Conservation (phyloP, 2,888 invertebrate genomes). For the Spicauda simplicius region DNA sequence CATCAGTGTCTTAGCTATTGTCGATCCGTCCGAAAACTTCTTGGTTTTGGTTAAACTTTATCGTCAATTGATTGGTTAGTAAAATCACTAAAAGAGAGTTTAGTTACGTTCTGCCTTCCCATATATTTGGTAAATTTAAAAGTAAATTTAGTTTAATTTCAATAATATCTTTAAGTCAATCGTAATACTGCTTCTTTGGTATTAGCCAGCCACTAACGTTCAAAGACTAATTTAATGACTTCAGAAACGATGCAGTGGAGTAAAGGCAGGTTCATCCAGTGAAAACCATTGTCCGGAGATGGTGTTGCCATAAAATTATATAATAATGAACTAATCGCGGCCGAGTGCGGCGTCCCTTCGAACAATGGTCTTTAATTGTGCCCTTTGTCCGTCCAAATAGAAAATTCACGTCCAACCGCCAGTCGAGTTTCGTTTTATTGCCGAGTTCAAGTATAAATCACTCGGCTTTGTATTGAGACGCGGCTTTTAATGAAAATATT, state of each 20-base stretch:
- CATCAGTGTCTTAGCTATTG: no score
- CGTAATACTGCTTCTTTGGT: no score
- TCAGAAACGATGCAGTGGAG: constrained; percentile 13
- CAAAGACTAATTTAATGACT: constrained; percentile 9
- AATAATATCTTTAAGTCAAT: no score
- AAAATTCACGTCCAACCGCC: constrained; percentile 77
- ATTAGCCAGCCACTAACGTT: no score
- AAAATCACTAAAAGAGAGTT: no score
- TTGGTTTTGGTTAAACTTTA: no score
- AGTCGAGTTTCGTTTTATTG: constrained; percentile 71
- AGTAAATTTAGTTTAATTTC: no score
- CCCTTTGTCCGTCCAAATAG: constrained; percentile 80
- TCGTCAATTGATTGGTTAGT: no score
- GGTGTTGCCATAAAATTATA: constrained; percentile 74
- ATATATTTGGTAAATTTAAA: no score
- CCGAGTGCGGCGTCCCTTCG: constrained; percentile 56
- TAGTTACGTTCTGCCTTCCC: no score
- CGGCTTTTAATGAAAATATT: constrained; percentile 45
- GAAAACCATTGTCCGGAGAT: constrained; percentile 49
- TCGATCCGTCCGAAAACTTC: no score
- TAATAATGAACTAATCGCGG: constrained; percentile 79
- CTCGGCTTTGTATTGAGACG: constrained; percentile 66
- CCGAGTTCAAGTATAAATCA: constrained; percentile 77
- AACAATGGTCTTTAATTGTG: constrained; percentile 80
- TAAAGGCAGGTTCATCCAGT: constrained; percentile 23